Conservation (phyloP, 2,888 invertebrate genomes). For the Acanthosoma haemorrhoidale region DNA sequence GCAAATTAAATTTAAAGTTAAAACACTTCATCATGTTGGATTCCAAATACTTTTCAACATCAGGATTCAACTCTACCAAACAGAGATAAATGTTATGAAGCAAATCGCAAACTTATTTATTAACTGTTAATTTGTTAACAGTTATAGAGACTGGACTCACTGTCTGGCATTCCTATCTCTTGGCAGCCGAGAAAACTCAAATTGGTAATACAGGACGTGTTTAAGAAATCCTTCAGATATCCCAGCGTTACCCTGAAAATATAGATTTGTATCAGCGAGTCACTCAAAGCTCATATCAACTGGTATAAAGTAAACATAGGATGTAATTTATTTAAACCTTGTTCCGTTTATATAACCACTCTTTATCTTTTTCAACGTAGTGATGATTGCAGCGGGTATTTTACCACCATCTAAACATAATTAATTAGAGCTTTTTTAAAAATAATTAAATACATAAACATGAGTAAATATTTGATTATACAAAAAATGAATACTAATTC, state of each 20-base stretch:
- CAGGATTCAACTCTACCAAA: slow-evolving; percentile 61
- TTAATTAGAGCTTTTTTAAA: background rate
- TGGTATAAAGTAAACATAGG: background rate
- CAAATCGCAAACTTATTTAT: background rate
- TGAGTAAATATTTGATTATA: no score
- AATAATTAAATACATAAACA: no score
- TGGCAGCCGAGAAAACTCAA: slow-evolving; percentile 90
- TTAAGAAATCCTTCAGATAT: slow-evolving; percentile 89
- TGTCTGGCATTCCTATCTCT: slow-evolving; percentile 83
- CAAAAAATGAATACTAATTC: no score
- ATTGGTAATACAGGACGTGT: slow-evolving; percentile 95
- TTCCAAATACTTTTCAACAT: slow-evolving; percentile 81
- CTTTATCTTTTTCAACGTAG: slow-evolving; percentile 95
- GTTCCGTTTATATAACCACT: slow-evolving; percentile 99
- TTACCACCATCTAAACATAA: slow-evolving; percentile 70
- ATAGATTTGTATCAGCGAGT: background rate
- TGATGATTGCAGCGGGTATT: slow-evolving; percentile 89
- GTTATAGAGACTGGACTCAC: slow-evolving; percentile 50
- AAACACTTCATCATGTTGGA: slow-evolving; percentile 78
- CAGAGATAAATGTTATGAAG: slow-evolving; percentile 40
- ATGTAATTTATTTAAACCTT: slow-evolving; percentile 47
- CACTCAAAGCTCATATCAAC: background rate
- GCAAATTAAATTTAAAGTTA: slow-evolving; percentile 62
- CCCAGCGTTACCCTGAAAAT: slow-evolving; percentile 77
- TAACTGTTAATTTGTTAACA: background rate